Conservation (phyloP, 2,888 invertebrate species). For the Oxycera nigricornis region DNA sequence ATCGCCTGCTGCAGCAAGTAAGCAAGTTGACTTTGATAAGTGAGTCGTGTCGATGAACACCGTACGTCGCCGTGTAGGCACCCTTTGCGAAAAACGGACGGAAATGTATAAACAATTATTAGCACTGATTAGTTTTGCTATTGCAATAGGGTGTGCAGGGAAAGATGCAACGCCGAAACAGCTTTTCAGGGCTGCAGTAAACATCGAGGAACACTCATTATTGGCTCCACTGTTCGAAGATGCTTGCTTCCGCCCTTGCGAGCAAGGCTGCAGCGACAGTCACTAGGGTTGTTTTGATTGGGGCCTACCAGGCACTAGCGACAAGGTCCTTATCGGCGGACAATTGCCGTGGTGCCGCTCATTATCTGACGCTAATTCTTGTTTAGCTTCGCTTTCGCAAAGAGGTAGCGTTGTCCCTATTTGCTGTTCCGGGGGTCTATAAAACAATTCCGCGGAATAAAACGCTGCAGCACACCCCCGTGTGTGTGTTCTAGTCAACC, state of each 20-base stretch:
- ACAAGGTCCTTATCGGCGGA: background rate
- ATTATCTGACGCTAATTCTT: background rate
- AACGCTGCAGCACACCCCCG: background rate
- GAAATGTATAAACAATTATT: conserved; percentile 7
- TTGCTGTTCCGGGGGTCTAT: background rate
- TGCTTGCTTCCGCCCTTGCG: too few species aligned
- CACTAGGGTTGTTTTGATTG: background rate
- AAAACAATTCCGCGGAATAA: conserved; percentile 4
- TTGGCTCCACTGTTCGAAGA: too few species aligned
- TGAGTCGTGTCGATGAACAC: too few species aligned
- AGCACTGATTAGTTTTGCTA: background rate
- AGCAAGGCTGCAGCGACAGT: too few species aligned
- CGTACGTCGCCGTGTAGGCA: background rate
- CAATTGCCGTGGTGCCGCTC: background rate
- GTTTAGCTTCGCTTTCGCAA: background rate
- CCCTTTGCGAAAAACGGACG: background rate
- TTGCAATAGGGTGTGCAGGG: background rate
- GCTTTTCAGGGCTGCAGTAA: background rate
- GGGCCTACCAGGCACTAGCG: background rate
- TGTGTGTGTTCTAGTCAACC: background rate
- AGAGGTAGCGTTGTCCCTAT: background rate
- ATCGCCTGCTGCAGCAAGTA: too few species aligned
- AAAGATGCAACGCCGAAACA: background rate
- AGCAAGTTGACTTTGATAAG: too few species aligned
- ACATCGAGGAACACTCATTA: background rate